These are phyloP conservation scores for Eumerus sabulonum DNA, from an alignment of 2,888 invertebrate genomes.

Conservation along the genomic window DNA sequence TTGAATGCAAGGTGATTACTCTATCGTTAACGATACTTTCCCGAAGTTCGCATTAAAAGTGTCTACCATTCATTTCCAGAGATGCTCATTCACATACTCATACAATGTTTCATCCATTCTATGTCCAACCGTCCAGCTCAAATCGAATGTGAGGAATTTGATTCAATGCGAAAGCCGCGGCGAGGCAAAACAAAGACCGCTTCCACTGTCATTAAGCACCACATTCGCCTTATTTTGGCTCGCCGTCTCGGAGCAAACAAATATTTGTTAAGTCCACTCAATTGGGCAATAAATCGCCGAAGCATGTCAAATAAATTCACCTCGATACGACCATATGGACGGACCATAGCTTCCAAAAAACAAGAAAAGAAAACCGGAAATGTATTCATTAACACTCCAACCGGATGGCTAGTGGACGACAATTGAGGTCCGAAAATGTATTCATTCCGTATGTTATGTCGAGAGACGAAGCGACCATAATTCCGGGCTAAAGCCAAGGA, in stretches of 20 bases:
- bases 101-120: background rate
- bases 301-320: constrained; percentile 57
- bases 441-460: constrained; percentile 16
- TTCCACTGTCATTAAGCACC: too few species aligned
- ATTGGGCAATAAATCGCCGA: constrained; percentile 42
- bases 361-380: constrained; percentile 22
- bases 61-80: too few species aligned
- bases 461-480: constrained; percentile 25
- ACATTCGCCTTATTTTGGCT: background rate
- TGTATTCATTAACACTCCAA: constrained; percentile 49
- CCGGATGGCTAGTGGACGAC: constrained; percentile 11
- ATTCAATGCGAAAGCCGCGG: too few species aligned
- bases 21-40: constrained; percentile 44
- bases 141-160: too few species aligned
- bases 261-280: constrained; percentile 17
- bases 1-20: constrained; percentile 51
- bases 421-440: constrained; percentile 27
- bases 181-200: background rate
- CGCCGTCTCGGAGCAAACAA: background rate
- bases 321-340: background rate
- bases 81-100: too few species aligned
- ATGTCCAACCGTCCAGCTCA: too few species aligned
- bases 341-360: too few species aligned
- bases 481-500: constrained; percentile 11
- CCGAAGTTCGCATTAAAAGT: constrained; percentile 8